Conservation (phyloP, 2,888 invertebrate species). For the Trissolcus japonicus region DNA sequence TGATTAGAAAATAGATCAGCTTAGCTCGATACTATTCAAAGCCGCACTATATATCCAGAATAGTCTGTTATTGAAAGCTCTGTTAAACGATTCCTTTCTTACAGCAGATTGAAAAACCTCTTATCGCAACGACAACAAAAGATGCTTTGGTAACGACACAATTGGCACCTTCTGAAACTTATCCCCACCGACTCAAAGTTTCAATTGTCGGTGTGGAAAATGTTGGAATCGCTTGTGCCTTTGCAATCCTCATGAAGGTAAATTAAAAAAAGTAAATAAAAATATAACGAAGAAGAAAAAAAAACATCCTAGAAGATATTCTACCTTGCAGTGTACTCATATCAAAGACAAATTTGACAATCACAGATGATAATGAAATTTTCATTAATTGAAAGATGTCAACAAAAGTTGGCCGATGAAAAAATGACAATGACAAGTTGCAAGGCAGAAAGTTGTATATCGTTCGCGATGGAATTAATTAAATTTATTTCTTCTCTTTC, state of each 20-base stretch:
- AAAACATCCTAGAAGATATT: constrained; percentile 14
- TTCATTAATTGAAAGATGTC: constrained; percentile 25
- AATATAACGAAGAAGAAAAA: background rate
- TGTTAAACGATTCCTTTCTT: constrained; percentile 48
- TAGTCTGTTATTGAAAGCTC: constrained; percentile 49
- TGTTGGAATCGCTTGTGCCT: constrained; percentile 79
- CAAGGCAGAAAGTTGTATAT: constrained; percentile 14
- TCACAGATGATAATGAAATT: constrained; percentile 25
- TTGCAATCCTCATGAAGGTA: constrained; percentile 78
- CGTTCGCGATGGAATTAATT: constrained; percentile 23
- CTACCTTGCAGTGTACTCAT: constrained; percentile 11
- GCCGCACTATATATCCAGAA: constrained; percentile 14
- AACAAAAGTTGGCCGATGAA: constrained; percentile 15
- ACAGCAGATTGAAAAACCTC: constrained; percentile 60
- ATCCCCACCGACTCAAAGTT: constrained; percentile 67
- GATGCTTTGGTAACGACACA: constrained; percentile 69
- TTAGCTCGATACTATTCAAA: constrained; percentile 49
- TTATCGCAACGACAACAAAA: constrained; percentile 67
- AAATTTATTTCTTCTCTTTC: constrained; percentile 23
- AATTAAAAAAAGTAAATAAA: constrained; percentile 32
- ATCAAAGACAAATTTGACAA: constrained; percentile 10
- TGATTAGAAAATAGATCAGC: constrained; percentile 51
- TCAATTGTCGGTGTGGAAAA: constrained; percentile 74
- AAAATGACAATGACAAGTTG: constrained; percentile 27
- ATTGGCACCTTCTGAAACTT: constrained; percentile 63